phyloP scores from a whole-genome alignment of 2,888 invertebrate species.

The Tetropium fuscum region DNA sequence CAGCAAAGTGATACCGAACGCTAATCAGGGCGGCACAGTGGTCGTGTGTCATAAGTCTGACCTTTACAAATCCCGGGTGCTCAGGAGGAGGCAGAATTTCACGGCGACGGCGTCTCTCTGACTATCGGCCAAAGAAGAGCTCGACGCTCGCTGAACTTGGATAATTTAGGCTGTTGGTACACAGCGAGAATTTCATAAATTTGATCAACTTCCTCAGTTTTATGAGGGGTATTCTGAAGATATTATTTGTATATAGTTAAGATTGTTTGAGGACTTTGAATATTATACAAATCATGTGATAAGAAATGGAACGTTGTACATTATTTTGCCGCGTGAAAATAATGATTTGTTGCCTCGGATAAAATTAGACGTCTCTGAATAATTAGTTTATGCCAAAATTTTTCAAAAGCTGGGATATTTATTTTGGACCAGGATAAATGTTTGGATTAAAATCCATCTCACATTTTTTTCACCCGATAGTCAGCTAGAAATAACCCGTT shows the following conservation, averaged over 20 bases:
- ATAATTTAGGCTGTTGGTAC: constrained; percentile 12
- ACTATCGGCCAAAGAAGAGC: constrained; percentile 65
- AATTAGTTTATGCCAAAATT: background rate
- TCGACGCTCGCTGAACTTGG: constrained; percentile 52
- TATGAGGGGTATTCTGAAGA: constrained; percentile 51
- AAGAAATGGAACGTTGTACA: background rate
- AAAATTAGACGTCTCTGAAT: constrained; percentile 9
- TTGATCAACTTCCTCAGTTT: constrained; percentile 56
- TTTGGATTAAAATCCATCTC: constrained; percentile 3
- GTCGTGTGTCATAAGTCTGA: constrained; percentile 73
- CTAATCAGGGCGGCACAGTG: constrained; percentile 70
- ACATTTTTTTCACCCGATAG: background rate
- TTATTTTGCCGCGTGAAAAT: background rate
- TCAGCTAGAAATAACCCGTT: constrained; percentile 1
- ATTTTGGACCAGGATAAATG: constrained; percentile 11
- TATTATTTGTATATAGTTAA: constrained; percentile 18
- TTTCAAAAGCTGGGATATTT: constrained; percentile 7
- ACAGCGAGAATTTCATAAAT: constrained; percentile 9
- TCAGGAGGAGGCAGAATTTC: constrained; percentile 71
- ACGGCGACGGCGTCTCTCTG: constrained; percentile 77
- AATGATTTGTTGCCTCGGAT: constrained; percentile 2
- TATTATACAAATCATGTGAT: constrained; percentile 6
- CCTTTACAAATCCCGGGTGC: constrained; percentile 69
- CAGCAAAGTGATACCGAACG: constrained; percentile 60
- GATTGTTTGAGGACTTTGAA: constrained; percentile 16